Percentiles rank a stretch among this genome's conserved stretches.
These are phyloP conservation scores for Castor canadensis DNA, from an alignment of 2,113 vertebrate species.

Conservation along the genomic window DNA sequence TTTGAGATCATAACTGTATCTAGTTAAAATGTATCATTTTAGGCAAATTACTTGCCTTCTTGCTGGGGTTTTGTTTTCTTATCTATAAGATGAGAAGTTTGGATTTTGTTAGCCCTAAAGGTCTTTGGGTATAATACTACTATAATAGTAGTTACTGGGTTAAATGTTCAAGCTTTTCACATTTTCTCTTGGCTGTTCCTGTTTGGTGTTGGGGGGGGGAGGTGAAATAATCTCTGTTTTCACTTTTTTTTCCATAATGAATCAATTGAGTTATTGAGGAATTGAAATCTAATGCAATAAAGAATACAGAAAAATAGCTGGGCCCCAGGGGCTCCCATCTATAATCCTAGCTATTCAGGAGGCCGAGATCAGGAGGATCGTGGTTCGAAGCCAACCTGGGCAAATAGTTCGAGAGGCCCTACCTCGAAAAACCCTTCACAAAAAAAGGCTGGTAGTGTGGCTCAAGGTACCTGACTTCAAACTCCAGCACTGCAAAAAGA, in stretches of 20 bases:
- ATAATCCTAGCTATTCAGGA: too few relatives aligned
- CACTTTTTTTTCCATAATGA: neutral
- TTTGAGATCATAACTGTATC: neutral
- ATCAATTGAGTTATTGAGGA: conserved; percentile 23
- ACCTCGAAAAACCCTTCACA: too few relatives aligned
- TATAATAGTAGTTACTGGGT: conserved; percentile 1
- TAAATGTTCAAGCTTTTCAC: neutral
- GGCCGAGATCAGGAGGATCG: too few relatives aligned
- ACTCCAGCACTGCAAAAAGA: too few relatives aligned
- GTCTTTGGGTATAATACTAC: neutral
- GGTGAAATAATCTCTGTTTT: conserved; percentile 38
- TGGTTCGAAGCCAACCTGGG: too few relatives aligned
- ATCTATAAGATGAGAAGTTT: neutral
- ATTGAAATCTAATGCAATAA: conserved; percentile 38
- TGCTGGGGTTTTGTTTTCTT: conserved; percentile 19
- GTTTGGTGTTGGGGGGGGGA: too few relatives aligned
- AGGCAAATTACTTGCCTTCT: neutral
- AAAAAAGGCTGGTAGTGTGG: too few relatives aligned
- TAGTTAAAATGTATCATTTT: neutral
- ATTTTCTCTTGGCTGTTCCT: neutral
- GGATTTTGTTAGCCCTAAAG: neutral
- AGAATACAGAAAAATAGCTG: conserved; percentile 40
- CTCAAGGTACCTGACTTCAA: too few relatives aligned
- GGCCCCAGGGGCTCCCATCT: too few relatives aligned
- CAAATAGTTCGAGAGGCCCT: too few relatives aligned